Base-by-base conservation (phyloP, 2,888 invertebrate genomes). In the Frankliniella fusca region DNA sequence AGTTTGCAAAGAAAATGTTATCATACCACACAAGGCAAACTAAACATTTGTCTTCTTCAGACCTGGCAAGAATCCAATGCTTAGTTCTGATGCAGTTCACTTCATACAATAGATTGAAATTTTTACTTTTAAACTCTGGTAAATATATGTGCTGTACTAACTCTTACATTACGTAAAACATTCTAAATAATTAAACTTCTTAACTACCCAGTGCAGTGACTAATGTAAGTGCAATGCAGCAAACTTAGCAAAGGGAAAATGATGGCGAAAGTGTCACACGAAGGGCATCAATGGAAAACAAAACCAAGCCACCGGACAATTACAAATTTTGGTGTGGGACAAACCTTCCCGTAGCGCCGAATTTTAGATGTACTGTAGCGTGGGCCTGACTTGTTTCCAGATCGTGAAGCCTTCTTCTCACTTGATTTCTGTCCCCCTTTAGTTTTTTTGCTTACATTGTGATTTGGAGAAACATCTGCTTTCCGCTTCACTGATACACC, bases 341-440 rank as follows among this genome's bases (percentile, higher is more conserved):
- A 76, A 76, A 76, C 70, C 70, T 76, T 76, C 70, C 70, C 70
- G 70, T 76, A 76, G 70, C 70, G 70, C 70, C 70, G 70, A 76
- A 76, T 76, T 76, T 76, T 76, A 27, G 70, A 76, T 12, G 70
- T 76, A 76, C 70, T 76, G 70, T 27, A 76, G 70, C 70, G 70
- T 8, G 70, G 70, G 8, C 70, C 70, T 27, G 70, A 76, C 27
- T 76, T 76, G 70, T 76, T 76, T 12, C 70, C 70, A 27, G 70
- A 76, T 27, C 70, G 70, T 76, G 61, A 61, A 61, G 61, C 18
- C 61, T 76, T 76, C 70, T 76, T 76, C 70, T 76, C 70, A 76
- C 70, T 76, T 23, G 70, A 76, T 9, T 76, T 76, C 70, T 12
- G 7, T 76, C 70, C 70, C 70, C 70, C 70, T 76, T 27, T 76